Evolutionary conservation across 2,888 invertebrate species (phyloP).

Genomic region (Troides helena): DNA sequence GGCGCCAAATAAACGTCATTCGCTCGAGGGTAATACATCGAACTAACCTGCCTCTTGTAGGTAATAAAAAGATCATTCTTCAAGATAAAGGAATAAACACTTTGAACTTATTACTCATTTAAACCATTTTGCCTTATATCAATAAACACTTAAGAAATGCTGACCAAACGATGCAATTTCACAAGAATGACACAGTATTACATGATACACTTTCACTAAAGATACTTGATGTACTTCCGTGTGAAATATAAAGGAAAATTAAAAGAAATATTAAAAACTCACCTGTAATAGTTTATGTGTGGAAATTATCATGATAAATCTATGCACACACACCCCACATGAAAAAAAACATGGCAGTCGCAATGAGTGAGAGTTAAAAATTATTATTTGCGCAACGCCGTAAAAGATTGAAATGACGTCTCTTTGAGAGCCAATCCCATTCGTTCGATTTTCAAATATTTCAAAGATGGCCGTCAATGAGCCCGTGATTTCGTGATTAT

Average conservation of each 20-base stretch:
- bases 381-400: slow-evolving; percentile 77
- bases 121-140: slow-evolving; percentile 47
- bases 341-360: slow-evolving; percentile 89
- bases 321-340: slow-evolving; percentile 83
- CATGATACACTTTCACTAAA: slow-evolving; percentile 80
- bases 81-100: not conserved
- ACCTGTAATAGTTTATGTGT: slow-evolving; percentile 71
- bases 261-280: slow-evolving; percentile 52
- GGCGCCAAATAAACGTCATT: slow-evolving; percentile 76
- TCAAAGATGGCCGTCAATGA: slow-evolving; percentile 62
- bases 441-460: slow-evolving; percentile 55
- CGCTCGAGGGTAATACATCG: slow-evolving; percentile 49
- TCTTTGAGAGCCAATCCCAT: slow-evolving; percentile 61
- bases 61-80: not conserved
- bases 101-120: slow-evolving; percentile 26
- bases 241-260: slow-evolving; percentile 43
- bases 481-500: slow-evolving; percentile 50
- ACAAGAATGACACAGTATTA: slow-evolving; percentile 76
- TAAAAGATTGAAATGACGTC: slow-evolving; percentile 70
- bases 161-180: slow-evolving; percentile 71
- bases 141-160: slow-evolving; percentile 46
- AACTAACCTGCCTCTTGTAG: slow-evolving; percentile 38
- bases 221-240: slow-evolving; percentile 61
- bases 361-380: slow-evolving; percentile 70
- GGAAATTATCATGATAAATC: slow-evolving; percentile 71